Evolutionary conservation across 2,888 invertebrate species (phyloP), one percentile per base, ranked within the genome.

Genomic region (Cosmopolites sordidus): DNA sequence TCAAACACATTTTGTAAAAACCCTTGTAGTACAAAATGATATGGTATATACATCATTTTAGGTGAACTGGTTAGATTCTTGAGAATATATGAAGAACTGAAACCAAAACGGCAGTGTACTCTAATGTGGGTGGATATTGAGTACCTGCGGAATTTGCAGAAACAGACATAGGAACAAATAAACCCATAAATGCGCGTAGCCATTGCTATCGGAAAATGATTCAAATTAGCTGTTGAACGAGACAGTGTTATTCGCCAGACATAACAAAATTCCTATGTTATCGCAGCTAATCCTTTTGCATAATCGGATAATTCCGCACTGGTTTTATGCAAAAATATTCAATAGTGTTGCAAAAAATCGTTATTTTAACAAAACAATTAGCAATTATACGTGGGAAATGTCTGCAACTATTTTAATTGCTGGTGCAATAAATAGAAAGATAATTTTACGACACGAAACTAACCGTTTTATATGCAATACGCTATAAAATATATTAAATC

Each of bases 341-440:
- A 47, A 47, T 16, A 40, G 27, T 27, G 40, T n/a, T 40, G 46
- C 41, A 47, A 47, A 47, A 52, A 52, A 39, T 41, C 39, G 48
- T 12, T 18, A 30, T 38, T 48, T 51, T 51, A 22, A 43, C 14
- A 12, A 48, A 49, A 54, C 54, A 54, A 54, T 49, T 38, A 29
- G 44, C 44, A 55, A 55, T 51, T 55, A 51, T 51, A 51, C 48
- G 55, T 55, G 55, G 55, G 55, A 55, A 55, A 30, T 2, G 55
- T 55, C 50, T 51, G 51, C 41, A 54, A 54, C 49, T 55, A 51
- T 51, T 56, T 56, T 56, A 52, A 56, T 56, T 52, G 50, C 52
- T n/a, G 16, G 27, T n/a, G 47, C 39, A 51, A 51, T 47, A 55
- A 48, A 55, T 39, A 43, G 48, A 44, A 46, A 46, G 42, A 44